These are phyloP conservation scores for Augochlora pura DNA, from an alignment of 1,140 invertebrate species.

Conservation along the genomic window DNA sequence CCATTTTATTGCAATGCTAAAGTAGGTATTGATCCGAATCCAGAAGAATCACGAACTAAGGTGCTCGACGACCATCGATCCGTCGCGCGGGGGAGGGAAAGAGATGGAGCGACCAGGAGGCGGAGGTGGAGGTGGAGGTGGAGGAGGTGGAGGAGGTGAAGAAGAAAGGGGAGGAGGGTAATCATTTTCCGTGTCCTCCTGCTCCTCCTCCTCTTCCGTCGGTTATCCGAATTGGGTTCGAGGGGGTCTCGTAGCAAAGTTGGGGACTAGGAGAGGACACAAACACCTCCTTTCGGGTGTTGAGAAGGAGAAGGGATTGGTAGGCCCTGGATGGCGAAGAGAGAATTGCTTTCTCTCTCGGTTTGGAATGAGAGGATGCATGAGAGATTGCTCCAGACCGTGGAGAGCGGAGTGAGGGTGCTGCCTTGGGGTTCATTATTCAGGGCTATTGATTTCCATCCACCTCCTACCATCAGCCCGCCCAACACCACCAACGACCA, in stretches of 20 bases:
- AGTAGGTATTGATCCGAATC: slow-evolving; percentile 68
- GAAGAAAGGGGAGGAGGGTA: slow-evolving; percentile 55
- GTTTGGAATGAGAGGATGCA: slow-evolving; percentile 67
- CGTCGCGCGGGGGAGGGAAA: slow-evolving; percentile 50
- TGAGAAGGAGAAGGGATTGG: slow-evolving; percentile 53
- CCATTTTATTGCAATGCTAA: slow-evolving; percentile 68
- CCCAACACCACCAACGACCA: slow-evolving; percentile 71
- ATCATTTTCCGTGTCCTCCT: slow-evolving; percentile 64
- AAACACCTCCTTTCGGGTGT: slow-evolving; percentile 67
- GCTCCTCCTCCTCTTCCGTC: slow-evolving; percentile 62
- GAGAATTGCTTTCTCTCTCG: slow-evolving; percentile 52
- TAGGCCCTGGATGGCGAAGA: slow-evolving; percentile 53
- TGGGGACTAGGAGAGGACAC: slow-evolving; percentile 68
- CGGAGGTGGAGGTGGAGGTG: slow-evolving; percentile 22
- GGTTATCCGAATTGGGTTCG: slow-evolving; percentile 70
- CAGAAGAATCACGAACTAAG: slow-evolving; percentile 67
- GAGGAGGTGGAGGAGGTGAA: slow-evolving; percentile 50
- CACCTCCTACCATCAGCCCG: slow-evolving; percentile 71
- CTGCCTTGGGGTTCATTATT: slow-evolving; percentile 78
- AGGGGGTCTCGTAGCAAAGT: slow-evolving; percentile 68
- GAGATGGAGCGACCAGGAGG: too few species aligned
- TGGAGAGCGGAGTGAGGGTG: slow-evolving; percentile 67
- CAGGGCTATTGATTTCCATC: slow-evolving; percentile 79
- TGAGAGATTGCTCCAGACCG: slow-evolving; percentile 69
- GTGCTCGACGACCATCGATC: slow-evolving; percentile 69